Evolutionary conservation across 2,888 invertebrate species (phyloP).

Genomic region (Ryuthela nishihirai): DNA sequence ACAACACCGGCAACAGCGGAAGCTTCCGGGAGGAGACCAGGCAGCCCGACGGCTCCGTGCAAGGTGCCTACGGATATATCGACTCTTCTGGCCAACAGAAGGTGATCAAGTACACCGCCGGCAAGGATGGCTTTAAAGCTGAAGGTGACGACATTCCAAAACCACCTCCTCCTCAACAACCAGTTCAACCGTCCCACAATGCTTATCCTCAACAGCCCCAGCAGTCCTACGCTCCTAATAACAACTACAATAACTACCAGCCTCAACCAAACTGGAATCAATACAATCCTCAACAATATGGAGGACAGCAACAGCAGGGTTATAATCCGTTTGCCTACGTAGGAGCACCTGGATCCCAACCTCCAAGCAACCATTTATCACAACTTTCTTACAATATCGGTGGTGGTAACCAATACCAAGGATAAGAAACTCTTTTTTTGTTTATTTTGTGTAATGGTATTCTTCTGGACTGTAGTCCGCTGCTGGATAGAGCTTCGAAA

Average conservation of each 20-base stretch:
- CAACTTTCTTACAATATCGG: constrained; percentile 30
- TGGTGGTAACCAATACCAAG: constrained; percentile 22
- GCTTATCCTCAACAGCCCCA: constrained; percentile 17
- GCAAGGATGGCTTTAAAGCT: constrained; percentile 41
- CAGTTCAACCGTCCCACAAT: constrained; percentile 12
- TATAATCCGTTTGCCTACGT: constrained; percentile 29
- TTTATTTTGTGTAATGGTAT: too few species aligned
- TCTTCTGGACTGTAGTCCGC: too few species aligned
- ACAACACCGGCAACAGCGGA: constrained; percentile 37
- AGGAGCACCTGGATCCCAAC: constrained; percentile 16
- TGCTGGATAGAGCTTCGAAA: too few species aligned
- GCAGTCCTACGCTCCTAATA: not conserved
- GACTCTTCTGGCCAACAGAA: constrained; percentile 31
- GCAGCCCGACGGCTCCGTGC: constrained; percentile 36
- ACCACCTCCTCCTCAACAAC: constrained; percentile 18
- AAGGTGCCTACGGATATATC: constrained; percentile 37
- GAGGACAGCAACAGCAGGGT: constrained; percentile 10
- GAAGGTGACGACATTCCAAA: constrained; percentile 37
- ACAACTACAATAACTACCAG: too few species aligned
- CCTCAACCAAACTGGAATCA: not conserved
- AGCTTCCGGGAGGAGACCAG: constrained; percentile 37
- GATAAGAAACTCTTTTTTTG: too few species aligned
- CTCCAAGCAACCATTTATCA: not conserved
- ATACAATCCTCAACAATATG: constrained; percentile 1
- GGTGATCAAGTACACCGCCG: constrained; percentile 41